Percentiles rank a stretch among this genome's conserved stretches.
These are phyloP conservation scores for Automeris io DNA, from an alignment of 2,888 invertebrate genomes.

Conservation along the genomic window DNA sequence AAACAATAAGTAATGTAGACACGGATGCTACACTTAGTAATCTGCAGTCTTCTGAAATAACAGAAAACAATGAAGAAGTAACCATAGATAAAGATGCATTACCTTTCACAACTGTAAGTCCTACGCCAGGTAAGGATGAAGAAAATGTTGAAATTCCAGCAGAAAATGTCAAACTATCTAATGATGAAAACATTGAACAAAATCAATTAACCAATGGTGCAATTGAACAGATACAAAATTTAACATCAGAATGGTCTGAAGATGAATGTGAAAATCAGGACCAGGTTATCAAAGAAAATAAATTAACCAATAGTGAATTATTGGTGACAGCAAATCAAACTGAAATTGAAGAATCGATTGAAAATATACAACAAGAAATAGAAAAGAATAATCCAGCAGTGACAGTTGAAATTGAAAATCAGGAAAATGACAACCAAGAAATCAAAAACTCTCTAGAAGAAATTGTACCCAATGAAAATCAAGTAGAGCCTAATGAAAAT, in stretches of 20 bases:
- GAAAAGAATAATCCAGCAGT: conserved; percentile 36
- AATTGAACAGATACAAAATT: conserved; percentile 36
- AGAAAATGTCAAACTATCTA: conserved; percentile 10
- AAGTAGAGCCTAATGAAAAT: background rate
- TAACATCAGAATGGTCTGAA: conserved; percentile 60
- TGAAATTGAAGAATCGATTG: conserved; percentile 63
- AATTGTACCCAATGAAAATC: background rate
- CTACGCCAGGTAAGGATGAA: conserved; percentile 8
- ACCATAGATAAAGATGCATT: background rate
- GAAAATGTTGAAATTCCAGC: conserved; percentile 6
- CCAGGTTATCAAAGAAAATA: conserved; percentile 13
- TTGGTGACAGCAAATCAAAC: conserved; percentile 17
- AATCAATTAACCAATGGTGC: conserved; percentile 18
- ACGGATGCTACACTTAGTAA: background rate
- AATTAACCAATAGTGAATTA: conserved; percentile 8
- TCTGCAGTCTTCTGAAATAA: conserved; percentile 1
- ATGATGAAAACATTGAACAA: conserved; percentile 9
- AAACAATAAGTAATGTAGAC: background rate
- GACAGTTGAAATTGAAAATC: conserved; percentile 15
- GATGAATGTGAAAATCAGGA: conserved; percentile 39
- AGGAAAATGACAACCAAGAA: conserved; percentile 28
- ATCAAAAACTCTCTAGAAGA: background rate
- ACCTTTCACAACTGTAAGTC: conserved; percentile 2
- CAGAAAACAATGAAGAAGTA: conserved; percentile 1
- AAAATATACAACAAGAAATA: conserved; percentile 67